Conservation (phyloP, 2,888 invertebrate species). For the Cerastis leucographa region DNA sequence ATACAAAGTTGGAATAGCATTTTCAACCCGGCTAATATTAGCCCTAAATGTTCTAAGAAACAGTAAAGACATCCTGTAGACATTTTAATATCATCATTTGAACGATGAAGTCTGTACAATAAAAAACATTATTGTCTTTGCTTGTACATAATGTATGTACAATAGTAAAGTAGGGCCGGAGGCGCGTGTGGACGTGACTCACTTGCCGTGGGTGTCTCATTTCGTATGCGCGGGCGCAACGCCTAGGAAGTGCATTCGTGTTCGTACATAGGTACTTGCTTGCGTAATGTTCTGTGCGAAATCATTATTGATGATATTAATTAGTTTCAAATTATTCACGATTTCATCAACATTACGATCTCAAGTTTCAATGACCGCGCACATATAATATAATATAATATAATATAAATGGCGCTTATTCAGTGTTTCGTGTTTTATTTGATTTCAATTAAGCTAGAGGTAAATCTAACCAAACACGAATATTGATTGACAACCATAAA, state of each 20-base stretch:
- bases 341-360: conserved; percentile 18
- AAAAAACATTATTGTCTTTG: conserved; percentile 75
- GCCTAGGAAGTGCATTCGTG: conserved; percentile 85
- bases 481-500: conserved; percentile 62
- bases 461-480: conserved; percentile 43
- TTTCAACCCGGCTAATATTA: conserved; percentile 61
- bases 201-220: conserved; percentile 82
- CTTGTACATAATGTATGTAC: conserved; percentile 66
- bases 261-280: conserved; percentile 67
- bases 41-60: conserved; percentile 68
- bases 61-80: conserved; percentile 76
- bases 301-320: conserved; percentile 53
- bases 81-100: conserved; percentile 70
- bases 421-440: conserved; percentile 48
- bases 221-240: conserved; percentile 82
- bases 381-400: no score
- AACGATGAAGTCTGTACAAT: conserved; percentile 69
- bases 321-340: conserved; percentile 18
- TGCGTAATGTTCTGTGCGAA: conserved; percentile 73
- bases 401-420: conserved; percentile 25
- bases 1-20: conserved; percentile 55
- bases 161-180: conserved; percentile 68
- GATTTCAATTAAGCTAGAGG: conserved; percentile 55
- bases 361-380: conserved; percentile 39
- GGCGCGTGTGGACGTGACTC: conserved; percentile 78